Base-by-base conservation (phyloP, 2,888 invertebrate genomes). In the Gymnoscelis rufifasciata region DNA sequence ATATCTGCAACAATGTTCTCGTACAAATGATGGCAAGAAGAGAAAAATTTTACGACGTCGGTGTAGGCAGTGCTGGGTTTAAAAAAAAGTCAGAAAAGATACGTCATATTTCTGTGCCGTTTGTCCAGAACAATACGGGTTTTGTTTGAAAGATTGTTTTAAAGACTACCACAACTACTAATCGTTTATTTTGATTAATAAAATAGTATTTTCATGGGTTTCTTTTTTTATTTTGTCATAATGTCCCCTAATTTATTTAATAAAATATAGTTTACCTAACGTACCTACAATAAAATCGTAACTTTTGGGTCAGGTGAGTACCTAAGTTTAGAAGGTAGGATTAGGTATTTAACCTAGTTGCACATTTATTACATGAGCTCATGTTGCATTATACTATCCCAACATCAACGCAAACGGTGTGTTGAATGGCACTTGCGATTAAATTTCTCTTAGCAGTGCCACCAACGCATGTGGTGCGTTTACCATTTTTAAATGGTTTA, bases 51-150 rank as follows among this genome's bases (percentile, higher is more conserved):
- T 47, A 35, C 38, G 42, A 28, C 24, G 35, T 30, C 31, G 43
- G 10, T 47, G 42, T 38, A 47, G 37, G 33, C 42, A 42, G 26
- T 42, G 47, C 35, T 47, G 42, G 47, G 29, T 33, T 30, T 24
- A 27, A 30, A 47, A 43, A 47, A 46, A 47, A 42, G 19, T 38
- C 13, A 19, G 47, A 33, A 43, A 47, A 43, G 44, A 49, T 35
- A 42, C 42, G 14, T 35, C 42, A 26, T 27, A 35, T 35, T 42
- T 26, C 13, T 42, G 42, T 35, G 31, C 42, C n/a, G 36, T 28
- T 36, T 42, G 42, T 35, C 42, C 42, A n/a, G 42, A 42, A 27
- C 42, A 42, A 35, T 28, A 33, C 27, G 42, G 42, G 10, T 42
- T 42, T 42, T 42, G 42, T 28, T n/a, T 27, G 10, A 26, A 26